A percentile compares a stretch with the other conserved stretches of the same genome.
These are phyloP conservation scores for Apeira syringaria DNA, from an alignment of 2,888 invertebrate genomes.

Conservation along the genomic window DNA sequence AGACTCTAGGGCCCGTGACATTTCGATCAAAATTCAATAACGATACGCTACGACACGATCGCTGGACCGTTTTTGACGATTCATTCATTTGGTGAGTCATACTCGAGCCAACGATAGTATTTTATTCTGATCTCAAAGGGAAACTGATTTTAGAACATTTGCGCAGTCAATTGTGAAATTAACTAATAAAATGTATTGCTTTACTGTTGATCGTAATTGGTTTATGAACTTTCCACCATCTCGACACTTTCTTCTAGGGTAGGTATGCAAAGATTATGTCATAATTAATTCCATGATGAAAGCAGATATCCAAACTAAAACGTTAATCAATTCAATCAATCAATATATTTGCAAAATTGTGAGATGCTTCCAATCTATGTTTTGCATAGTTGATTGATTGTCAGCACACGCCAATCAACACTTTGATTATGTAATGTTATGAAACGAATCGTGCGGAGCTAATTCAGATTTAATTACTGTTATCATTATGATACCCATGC, in stretches of 20 bases:
- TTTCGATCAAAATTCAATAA: too few species aligned
- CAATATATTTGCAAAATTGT: constrained; percentile 3
- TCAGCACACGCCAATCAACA: constrained; percentile 22
- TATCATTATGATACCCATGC: neutral
- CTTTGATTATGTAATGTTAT: neutral
- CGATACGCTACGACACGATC: too few species aligned
- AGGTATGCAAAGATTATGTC: neutral
- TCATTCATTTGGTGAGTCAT: too few species aligned
- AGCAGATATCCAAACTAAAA: neutral
- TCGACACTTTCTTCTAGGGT: constrained; percentile 6
- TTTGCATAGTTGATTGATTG: constrained; percentile 20
- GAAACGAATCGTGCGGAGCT: neutral
- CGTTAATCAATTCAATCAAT: constrained; percentile 13
- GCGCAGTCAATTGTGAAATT: too few species aligned
- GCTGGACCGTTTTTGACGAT: too few species aligned
- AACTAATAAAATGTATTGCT: too few species aligned
- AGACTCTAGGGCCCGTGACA: too few species aligned
- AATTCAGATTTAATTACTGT: constrained; percentile 4
- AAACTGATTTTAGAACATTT: too few species aligned
- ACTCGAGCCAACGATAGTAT: too few species aligned
- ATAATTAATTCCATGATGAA: constrained; percentile 1
- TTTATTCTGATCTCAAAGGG: too few species aligned
- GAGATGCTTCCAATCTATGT: constrained; percentile 17
- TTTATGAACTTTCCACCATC: too few species aligned
- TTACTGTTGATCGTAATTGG: too few species aligned